Conservation (phyloP, 1,140 invertebrate genomes). For the Lethrus apterus region DNA sequence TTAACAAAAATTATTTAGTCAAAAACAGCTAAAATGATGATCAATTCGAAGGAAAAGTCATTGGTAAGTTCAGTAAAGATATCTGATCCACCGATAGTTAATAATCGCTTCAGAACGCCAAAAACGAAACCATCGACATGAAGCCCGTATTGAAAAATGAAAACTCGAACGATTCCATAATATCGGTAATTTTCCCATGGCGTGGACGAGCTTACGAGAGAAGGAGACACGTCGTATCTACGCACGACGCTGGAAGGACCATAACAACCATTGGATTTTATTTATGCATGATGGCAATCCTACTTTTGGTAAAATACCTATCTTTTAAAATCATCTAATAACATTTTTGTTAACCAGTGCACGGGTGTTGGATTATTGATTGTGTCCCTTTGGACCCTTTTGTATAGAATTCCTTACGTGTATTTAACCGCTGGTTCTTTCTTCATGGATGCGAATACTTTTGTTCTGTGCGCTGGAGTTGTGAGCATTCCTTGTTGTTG, state of each 20-base stretch:
- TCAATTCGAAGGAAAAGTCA: too few relatives aligned
- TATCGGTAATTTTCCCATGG: slow-evolving; percentile 7
- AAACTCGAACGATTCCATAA: slow-evolving; percentile 7
- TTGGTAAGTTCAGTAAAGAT: too few relatives aligned
- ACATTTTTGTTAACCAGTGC: slow-evolving; percentile 1
- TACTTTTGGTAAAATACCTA: slow-evolving; percentile 8
- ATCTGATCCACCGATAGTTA: too few relatives aligned
- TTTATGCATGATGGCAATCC: slow-evolving; percentile 10
- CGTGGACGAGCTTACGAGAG: slow-evolving; percentile 1
- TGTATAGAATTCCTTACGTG: slow-evolving; percentile 2
- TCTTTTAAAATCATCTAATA: background rate
- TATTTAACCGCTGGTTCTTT: slow-evolving; percentile 5
- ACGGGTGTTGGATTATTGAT: slow-evolving; percentile 2
- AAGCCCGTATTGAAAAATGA: background rate
- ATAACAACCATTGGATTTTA: slow-evolving; percentile 2
- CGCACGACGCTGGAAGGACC: slow-evolving; percentile 3
- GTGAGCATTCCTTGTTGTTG: slow-evolving; percentile 10
- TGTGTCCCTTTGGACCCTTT: background rate
- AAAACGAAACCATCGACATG: too few relatives aligned
- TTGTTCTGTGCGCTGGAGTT: slow-evolving; percentile 4
- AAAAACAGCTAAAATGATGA: too few relatives aligned
- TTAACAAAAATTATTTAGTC: too few relatives aligned
- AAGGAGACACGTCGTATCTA: background rate
- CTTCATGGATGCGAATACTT: slow-evolving; percentile 8
- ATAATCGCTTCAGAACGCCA: too few relatives aligned